Base-by-base conservation (phyloP, 1,140 invertebrate species). In the Geopemphigus sp. region DNA sequence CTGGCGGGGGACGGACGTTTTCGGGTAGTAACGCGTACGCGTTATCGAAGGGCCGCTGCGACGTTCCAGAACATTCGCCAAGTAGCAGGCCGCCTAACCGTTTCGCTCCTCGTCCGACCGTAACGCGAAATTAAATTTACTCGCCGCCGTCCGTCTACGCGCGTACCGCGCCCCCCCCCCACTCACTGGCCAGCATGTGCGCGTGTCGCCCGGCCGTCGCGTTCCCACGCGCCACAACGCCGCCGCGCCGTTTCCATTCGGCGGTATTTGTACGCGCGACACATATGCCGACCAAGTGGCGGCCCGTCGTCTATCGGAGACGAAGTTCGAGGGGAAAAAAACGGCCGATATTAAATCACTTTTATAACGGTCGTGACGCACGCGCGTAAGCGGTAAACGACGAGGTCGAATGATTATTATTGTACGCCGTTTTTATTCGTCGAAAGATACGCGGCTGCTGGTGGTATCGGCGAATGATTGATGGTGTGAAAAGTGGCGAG, bases 291-390 rank as follows among this genome's bases (percentile, higher is more conserved):
- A 68, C 66, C 66, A 50, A 68, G 66, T 50, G 45, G 4, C n/a
- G n/a, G n/a, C n/a, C n/a, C n/a, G n/a, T n/a, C n/a, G n/a, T n/a
- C n/a, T n/a, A n/a, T n/a, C 45, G 3, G 32, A 39, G 32, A 39
- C 32, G 8, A 39, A 39, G 3, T 39, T 68, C 6, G 22, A 68
- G 6, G 22, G 26, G 50, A 68, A 68, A 68, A 68, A 68, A 68
- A 24, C n/a, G n/a, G 70, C 70, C 70, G 32, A 56, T 73, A 73
- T 73, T 73, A 54, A 53, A 72, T 72, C 68, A 72, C 50, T 72
- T 17, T 5, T 53, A 47, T n/a, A n/a, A n/a, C n/a, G n/a, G n/a
- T n/a, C n/a, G n/a, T n/a, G n/a, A n/a, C n/a, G n/a, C n/a, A n/a
- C n/a, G n/a, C n/a, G n/a, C n/a, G n/a, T n/a, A n/a, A n/a, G n/a